Evolutionary conservation across 2,113 vertebrate genomes (phyloP).

Genomic region (Peromyscus leucopus): DNA sequence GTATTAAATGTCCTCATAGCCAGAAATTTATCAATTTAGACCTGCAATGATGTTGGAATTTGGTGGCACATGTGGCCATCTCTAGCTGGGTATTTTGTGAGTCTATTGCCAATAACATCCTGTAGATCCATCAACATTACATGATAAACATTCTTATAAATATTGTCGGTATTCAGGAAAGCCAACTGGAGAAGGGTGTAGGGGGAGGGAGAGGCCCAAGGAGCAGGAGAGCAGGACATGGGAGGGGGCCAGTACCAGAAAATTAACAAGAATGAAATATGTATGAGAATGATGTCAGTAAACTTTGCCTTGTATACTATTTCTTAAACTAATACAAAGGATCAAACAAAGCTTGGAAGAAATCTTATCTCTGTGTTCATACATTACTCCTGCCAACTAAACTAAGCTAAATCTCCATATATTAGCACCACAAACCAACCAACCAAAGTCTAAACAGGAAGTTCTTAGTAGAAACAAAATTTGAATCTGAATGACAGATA

Average conservation of each 20-base stretch:
- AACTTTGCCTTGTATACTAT: not conserved
- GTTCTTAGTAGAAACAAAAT: not conserved
- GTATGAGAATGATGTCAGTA: not conserved
- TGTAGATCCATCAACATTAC: not conserved
- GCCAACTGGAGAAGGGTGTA: not conserved
- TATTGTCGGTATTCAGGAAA: not conserved
- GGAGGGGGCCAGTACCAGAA: not conserved
- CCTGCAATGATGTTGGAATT: not conserved
- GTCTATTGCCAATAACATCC: not conserved
- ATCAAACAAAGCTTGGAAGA: not conserved
- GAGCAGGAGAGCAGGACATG: not conserved
- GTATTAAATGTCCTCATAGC: not conserved
- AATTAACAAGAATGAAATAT: not conserved
- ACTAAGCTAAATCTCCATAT: not conserved
- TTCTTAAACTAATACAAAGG: not conserved
- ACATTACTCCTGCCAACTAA: not conserved
- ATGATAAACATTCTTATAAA: slow-evolving; percentile 35
- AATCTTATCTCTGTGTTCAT: not conserved
- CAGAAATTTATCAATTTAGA: not conserved
- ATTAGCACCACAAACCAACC: not conserved
- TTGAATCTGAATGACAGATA: not conserved
- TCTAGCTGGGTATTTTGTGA: slow-evolving; percentile 12
- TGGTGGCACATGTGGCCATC: not conserved
- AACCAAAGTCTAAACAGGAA: not conserved
- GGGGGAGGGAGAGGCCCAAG: no score